Evolutionary conservation across 2,888 invertebrate species (phyloP).

Genomic region (Pseudanteris insignis): DNA sequence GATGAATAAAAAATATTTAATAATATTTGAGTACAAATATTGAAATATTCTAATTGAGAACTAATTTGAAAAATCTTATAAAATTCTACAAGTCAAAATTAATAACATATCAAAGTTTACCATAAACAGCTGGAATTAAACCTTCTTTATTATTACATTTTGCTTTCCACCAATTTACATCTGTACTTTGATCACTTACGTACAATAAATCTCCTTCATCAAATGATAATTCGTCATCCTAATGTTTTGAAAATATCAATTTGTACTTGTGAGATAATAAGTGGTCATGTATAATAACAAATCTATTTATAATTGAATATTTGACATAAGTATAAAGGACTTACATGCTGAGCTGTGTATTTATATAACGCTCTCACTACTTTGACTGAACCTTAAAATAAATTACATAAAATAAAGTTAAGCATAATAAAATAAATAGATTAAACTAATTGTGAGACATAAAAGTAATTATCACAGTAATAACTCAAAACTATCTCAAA

Average conservation of each 20-base stretch:
- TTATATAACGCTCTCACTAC: constrained; percentile 70
- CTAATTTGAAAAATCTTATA: no score
- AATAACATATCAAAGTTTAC: constrained; percentile 59
- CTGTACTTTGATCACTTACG: constrained; percentile 68
- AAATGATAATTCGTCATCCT: constrained; percentile 73
- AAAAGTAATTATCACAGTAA: no score
- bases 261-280: no score
- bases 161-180: constrained; percentile 70
- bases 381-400: constrained; percentile 67
- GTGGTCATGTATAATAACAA: neutral
- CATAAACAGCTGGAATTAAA: constrained; percentile 72
- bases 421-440: no score
- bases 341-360: constrained; percentile 70
- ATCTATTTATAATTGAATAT: neutral
- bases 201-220: constrained; percentile 74
- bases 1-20: no score
- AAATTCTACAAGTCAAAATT: neutral
- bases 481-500: no score
- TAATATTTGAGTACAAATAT: no score
- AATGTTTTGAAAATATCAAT: constrained; percentile 13
- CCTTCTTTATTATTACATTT: constrained; percentile 69
- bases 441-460: no score
- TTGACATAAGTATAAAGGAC: constrained; percentile 39
- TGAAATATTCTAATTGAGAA: no score
- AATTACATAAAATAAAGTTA: no score